Base-by-base conservation (phyloP, 2,888 invertebrate species). In the Anoncus sp. region DNA sequence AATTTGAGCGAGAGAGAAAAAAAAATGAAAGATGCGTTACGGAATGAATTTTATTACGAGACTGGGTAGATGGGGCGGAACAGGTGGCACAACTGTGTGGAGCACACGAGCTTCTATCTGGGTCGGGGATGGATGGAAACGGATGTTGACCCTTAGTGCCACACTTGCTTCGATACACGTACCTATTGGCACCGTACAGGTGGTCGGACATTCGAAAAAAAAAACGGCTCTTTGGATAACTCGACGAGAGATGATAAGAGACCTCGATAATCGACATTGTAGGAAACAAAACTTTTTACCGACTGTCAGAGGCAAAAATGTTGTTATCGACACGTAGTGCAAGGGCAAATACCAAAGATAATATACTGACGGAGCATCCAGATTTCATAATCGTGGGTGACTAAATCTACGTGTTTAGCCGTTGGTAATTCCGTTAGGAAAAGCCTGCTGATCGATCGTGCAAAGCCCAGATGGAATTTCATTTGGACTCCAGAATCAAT, bases 141-240 rank as follows among this genome's bases (percentile, higher is more conserved):
- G 87, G 83, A 84, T 87, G 84, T 87, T 87, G 86, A 86, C 86
- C 85, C 84, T 79, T 73, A 81, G 75, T 77, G 84, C 85, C 87
- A 85, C 86, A 87, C 86, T 87, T 89, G 87, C 85, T 81, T 87
- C 86, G 86, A 87, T 86, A 85, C 85, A 84, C 79, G 75, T 84
- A 85, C 82, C 82, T 83, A 82, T 84, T 84, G 76, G 81, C 76
- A 82, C 80, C 72, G 81, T 87, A 85, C 87, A 87, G 83, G 86
- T 86, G 86, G 84, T 83, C 77, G 18, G 62, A 65, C 10, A 38
- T 27, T 45, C 45, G 51, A 22, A n/a, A n/a, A n/a, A n/a, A n/a
- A n/a, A n/a, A n/a, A 38, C 65, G 38, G 9, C 43, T 51, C 38
- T 4, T 24, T 35, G 24, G 66, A 35, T 73, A 79, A 67, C 7